phyloP scores from a whole-genome alignment of 2,113 vertebrate species.

The Fregetta grallaria region DNA sequence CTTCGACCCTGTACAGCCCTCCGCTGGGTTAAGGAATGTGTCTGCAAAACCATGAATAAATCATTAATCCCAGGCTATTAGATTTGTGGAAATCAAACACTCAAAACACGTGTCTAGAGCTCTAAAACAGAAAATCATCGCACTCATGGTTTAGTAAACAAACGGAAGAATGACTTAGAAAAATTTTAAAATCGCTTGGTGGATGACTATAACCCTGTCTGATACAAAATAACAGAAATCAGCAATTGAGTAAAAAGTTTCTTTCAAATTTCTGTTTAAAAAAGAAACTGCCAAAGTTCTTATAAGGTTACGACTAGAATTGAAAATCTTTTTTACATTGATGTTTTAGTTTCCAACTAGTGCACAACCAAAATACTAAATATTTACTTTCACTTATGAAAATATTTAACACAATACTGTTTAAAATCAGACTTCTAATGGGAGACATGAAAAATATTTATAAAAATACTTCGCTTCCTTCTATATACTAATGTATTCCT shows the following conservation, averaged over 20 bases:
- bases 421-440: not conserved
- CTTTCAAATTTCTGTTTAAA: not conserved
- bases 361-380: not conserved
- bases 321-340: not conserved
- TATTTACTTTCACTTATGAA: not conserved
- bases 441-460: not conserved
- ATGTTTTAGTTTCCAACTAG: not conserved
- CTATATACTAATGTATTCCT: not conserved
- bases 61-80: constrained; percentile 23
- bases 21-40: constrained; percentile 99
- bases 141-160: not conserved
- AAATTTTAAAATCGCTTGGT: not conserved
- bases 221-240: not conserved
- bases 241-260: not conserved
- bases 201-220: not conserved
- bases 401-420: not conserved
- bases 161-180: not conserved
- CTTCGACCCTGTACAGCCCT: constrained; percentile 96
- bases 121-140: not conserved
- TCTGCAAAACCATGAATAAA: constrained; percentile 75
- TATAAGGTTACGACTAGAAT: not conserved
- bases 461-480: not conserved
- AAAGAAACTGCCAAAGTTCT: not conserved
- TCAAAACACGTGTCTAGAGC: not conserved
- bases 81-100: not conserved